Base-by-base conservation (phyloP, 2,888 invertebrate species). In the Saturnia pavonia region DNA sequence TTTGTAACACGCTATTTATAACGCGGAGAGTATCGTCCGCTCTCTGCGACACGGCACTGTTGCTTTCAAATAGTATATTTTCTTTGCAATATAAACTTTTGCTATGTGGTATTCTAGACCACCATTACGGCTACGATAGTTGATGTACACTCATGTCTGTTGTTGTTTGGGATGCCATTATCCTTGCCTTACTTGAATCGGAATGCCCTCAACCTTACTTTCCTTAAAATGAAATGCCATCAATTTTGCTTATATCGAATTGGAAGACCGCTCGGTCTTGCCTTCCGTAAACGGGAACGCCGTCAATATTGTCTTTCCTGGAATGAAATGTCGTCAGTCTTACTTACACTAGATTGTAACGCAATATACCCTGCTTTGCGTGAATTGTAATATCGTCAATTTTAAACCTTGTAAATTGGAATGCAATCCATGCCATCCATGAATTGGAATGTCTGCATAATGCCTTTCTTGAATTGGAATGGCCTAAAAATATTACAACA, bases 1-100 rank as follows among this genome's bases (percentile, higher is more conserved):
- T 65, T 65, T 19, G 40, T 19, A 65, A 65, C 65, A 40, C n/a
- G 65, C 40, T 40, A 65, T 65, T 65, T 65, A 65, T 65, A 65
- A 34, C 19, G 9, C 40, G 57, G 12, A 60, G 25, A 27, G 57
- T 60, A 60, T 60, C 25, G 27, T 40, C 40, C 34, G 34, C 40
- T 22, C 65, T 34, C 65, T 65, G n/a, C 9, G 40, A 40, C 40
- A 65, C 40, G 65, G 19, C 11, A 65, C 40, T n/a, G 40, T 40
- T 16, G 65, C 40, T 40, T 65, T n/a, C 6, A 65, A 65, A 34
- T 65, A 19, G 11, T 40, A 65, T 65, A 65, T 65, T 65, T 65
- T 65, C 40, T n/a, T 40, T 65, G 16, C 34, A 40, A 65, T n/a
- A 65, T 19, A 27, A 60, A 27, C 14, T 60, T 25, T 60, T 60